These are phyloP conservation scores for Porphyrio hochstetteri DNA, from an alignment of 2,113 vertebrate genomes.

Conservation along the genomic window DNA sequence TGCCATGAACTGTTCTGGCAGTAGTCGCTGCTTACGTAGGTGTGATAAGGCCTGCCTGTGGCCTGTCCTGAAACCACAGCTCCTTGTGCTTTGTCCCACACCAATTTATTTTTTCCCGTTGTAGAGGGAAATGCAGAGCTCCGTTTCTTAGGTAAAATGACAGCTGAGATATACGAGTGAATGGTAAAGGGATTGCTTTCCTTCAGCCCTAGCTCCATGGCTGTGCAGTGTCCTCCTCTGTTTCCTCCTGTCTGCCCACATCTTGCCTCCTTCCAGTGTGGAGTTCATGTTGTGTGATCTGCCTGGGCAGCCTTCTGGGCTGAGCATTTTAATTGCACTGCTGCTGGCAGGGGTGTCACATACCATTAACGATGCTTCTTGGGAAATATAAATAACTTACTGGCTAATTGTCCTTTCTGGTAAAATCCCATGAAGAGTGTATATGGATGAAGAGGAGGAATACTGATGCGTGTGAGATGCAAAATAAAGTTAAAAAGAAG, in stretches of 20 bases:
- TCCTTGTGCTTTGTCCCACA: neutral
- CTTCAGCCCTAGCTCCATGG: neutral
- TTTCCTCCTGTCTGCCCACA: neutral
- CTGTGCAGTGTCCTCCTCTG: neutral
- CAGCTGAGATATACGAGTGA: neutral
- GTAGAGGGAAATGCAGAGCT: neutral
- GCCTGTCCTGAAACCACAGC: accelerated
- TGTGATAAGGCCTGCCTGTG: neutral
- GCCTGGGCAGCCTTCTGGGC: neutral
- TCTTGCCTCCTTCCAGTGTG: neutral
- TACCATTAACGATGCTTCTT: neutral
- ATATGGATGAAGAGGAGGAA: neutral
- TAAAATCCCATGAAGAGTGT: neutral
- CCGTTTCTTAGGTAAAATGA: neutral
- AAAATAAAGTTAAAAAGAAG: neutral
- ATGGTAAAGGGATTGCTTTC: neutral
- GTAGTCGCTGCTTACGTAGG: accelerated
- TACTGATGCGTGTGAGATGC: neutral
- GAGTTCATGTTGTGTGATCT: accelerated
- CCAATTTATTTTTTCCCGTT: neutral
- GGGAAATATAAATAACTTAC: neutral
- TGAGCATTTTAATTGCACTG: neutral
- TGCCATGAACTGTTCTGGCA: neutral
- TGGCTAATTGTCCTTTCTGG: neutral
- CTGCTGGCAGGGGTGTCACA: neutral